These are phyloP conservation scores for Ochotona princeps DNA, from an alignment of 2,113 vertebrate genomes.

Conservation along the genomic window DNA sequence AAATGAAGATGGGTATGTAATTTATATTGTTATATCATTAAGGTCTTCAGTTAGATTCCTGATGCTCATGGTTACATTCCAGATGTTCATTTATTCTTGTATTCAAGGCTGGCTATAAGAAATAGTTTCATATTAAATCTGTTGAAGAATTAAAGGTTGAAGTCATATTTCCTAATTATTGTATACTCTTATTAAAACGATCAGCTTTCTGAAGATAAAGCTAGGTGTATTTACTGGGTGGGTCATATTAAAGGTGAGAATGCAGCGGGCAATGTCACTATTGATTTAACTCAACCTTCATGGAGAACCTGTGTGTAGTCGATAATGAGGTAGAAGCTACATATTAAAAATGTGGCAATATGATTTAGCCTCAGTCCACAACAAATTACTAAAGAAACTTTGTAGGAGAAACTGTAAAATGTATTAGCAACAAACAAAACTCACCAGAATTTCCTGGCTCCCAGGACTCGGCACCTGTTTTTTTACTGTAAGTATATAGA, in stretches of 20 bases:
- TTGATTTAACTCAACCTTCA: neutral
- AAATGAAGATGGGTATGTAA: conserved; percentile 76
- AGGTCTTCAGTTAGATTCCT: conserved; percentile 79
- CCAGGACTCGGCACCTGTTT: neutral
- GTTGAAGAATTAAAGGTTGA: conserved; percentile 77
- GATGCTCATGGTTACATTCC: conserved; percentile 74
- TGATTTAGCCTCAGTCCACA: neutral
- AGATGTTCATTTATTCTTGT: conserved; percentile 79
- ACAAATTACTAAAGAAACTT: neutral
- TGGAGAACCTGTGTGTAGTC: neutral
- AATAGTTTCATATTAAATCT: conserved; percentile 79
- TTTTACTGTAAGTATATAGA: neutral
- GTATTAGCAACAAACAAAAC: neutral
- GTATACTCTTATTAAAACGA: conserved; percentile 54
- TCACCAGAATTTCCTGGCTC: neutral
- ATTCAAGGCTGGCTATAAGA: conserved; percentile 73
- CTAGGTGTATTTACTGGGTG: conserved; percentile 48
- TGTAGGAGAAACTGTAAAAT: neutral
- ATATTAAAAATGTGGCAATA: neutral
- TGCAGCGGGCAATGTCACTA: neutral
- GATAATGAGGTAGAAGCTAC: neutral
- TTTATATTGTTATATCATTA: conserved; percentile 75
- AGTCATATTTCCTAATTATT: conserved; percentile 67
- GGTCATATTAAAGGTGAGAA: conserved; percentile 49
- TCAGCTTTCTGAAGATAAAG: conserved; percentile 68